A percentile compares a stretch with the other conserved stretches of the same genome.
phyloP scores from a whole-genome alignment of 2,888 invertebrate species.

The Brassicogethes aeneus region DNA sequence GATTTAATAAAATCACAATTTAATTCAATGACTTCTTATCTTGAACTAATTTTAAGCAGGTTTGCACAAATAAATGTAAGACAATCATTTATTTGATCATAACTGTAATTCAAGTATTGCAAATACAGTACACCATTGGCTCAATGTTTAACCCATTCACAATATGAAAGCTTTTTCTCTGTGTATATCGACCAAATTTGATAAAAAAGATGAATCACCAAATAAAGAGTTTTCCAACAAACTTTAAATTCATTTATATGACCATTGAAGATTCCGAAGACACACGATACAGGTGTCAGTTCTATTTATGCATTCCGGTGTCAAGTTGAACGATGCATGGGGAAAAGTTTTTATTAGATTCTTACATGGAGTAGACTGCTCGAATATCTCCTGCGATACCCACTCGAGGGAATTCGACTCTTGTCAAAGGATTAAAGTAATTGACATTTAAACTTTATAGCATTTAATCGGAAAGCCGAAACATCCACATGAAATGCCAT shows the following conservation, averaged over 20 bases:
- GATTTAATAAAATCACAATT: too few relatives aligned
- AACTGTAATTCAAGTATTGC: too few relatives aligned
- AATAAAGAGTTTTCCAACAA: too few relatives aligned
- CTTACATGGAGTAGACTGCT: slow-evolving; percentile 6
- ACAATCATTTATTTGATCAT: too few relatives aligned
- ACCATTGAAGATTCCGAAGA: not conserved
- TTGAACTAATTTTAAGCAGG: too few relatives aligned
- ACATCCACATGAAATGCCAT: not conserved
- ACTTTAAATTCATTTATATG: not conserved
- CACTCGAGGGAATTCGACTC: slow-evolving; percentile 4
- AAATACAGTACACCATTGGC: too few relatives aligned
- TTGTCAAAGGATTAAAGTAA: slow-evolving; percentile 11
- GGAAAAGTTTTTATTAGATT: slow-evolving; percentile 20
- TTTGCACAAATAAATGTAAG: too few relatives aligned
- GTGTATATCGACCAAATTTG: too few relatives aligned
- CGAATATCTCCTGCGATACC: slow-evolving; percentile 3
- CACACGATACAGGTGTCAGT: slow-evolving; percentile 19
- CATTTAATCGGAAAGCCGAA: not conserved
- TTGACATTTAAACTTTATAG: slow-evolving; percentile 11
- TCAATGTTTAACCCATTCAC: too few relatives aligned
- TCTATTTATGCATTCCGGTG: slow-evolving; percentile 18
- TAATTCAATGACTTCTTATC: too few relatives aligned
- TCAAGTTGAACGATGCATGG: slow-evolving; percentile 17
- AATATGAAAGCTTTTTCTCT: too few relatives aligned
- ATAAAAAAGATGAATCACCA: too few relatives aligned